These are phyloP conservation scores for Elegia similella DNA, from an alignment of 2,888 invertebrate genomes.

Conservation along the genomic window DNA sequence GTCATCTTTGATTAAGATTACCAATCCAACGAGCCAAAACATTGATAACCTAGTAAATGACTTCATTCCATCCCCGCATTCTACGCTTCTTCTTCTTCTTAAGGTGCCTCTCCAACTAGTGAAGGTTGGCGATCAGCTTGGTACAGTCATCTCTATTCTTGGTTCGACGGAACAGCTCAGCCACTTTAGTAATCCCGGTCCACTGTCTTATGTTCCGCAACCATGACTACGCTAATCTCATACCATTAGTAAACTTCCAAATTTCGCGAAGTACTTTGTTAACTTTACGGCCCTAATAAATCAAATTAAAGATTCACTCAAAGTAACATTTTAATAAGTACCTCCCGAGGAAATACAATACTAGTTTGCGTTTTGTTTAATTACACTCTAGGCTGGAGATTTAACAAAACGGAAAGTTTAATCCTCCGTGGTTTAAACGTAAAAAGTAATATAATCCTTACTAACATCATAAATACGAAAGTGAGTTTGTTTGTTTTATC, in stretches of 20 bases:
- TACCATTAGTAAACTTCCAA: not conserved
- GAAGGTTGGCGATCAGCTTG: too few relatives aligned
- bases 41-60: not conserved
- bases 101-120: too few relatives aligned
- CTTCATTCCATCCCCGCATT: not conserved
- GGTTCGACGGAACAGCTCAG: too few relatives aligned
- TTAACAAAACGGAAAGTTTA: too few relatives aligned
- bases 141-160: too few relatives aligned
- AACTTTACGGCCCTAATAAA: not conserved
- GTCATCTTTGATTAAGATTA: not conserved
- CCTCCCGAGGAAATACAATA: not conserved
- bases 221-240: not conserved
- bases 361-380: not conserved
- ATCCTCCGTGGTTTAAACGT: too few relatives aligned
- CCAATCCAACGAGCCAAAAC: not conserved
- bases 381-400: not conserved
- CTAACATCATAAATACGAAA: too few relatives aligned
- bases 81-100: too few relatives aligned
- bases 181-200: too few relatives aligned
- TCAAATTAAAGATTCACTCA: not conserved
- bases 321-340: not conserved
- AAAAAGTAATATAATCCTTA: too few relatives aligned
- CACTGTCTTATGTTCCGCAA: too few relatives aligned
- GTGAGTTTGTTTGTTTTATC: too few relatives aligned
- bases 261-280: not conserved